Evolutionary conservation across 2,888 invertebrate genomes (phyloP).

Genomic region (Nemapogon koenigi): DNA sequence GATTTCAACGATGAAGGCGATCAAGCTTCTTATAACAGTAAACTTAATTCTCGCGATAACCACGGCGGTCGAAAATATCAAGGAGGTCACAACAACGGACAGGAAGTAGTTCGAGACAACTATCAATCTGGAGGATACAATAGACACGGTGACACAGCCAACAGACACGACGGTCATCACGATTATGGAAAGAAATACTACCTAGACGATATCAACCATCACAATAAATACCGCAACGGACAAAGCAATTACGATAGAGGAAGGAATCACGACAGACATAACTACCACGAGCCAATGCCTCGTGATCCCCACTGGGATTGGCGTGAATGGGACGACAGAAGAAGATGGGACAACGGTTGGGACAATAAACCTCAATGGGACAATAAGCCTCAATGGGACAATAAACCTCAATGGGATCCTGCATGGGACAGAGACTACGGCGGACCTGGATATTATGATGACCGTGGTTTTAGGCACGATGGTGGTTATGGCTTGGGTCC

Average conservation of each 20-base stretch:
- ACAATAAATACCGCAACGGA: slow-evolving; percentile 45
- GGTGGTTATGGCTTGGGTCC: slow-evolving; percentile 48
- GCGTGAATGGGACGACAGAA: slow-evolving; percentile 35
- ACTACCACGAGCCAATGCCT: slow-evolving; percentile 29
- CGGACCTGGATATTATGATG: slow-evolving; percentile 48
- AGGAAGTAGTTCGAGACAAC: slow-evolving; percentile 43
- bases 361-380: slow-evolving; percentile 28
- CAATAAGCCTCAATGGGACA: slow-evolving; percentile 19
- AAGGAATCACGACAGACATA: slow-evolving; percentile 36
- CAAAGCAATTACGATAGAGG: slow-evolving; percentile 42
- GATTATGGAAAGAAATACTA: slow-evolving; percentile 54
- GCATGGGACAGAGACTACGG: slow-evolving; percentile 41
- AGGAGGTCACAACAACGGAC: slow-evolving; percentile 47
- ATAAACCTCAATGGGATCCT: slow-evolving; percentile 27
- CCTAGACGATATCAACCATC: slow-evolving; percentile 45
- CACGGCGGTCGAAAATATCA: slow-evolving; percentile 47
- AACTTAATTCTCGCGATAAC: slow-evolving; percentile 42
- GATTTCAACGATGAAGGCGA: slow-evolving; percentile 62
- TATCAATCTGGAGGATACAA: slow-evolving; percentile 44
- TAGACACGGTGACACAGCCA: slow-evolving; percentile 42
- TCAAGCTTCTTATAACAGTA: slow-evolving; percentile 47
- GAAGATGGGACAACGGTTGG: slow-evolving; percentile 23
- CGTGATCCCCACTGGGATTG: slow-evolving; percentile 32
- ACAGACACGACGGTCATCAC: slow-evolving; percentile 41
- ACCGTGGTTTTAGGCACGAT: slow-evolving; percentile 42